phyloP scores from a whole-genome alignment of 2,888 invertebrate genomes.

The Eupithecia abbreviata region DNA sequence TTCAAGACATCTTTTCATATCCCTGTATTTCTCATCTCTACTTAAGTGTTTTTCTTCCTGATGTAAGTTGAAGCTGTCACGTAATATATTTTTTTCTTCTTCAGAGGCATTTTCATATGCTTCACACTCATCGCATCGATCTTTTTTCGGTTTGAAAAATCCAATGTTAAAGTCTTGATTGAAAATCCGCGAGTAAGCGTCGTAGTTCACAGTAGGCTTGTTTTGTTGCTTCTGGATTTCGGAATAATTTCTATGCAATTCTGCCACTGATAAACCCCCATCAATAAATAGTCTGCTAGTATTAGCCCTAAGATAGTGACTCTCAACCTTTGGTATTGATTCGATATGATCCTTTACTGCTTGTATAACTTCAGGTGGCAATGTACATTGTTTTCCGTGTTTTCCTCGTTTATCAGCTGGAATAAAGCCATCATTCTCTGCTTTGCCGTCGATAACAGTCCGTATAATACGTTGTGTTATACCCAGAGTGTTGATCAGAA shows the following conservation, averaged over 20 bases:
- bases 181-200: constrained; percentile 24
- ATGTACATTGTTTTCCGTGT: constrained; percentile 46
- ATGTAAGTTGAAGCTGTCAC: constrained; percentile 25
- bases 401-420: constrained; percentile 43
- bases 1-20: constrained; percentile 23
- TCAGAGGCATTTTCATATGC: constrained; percentile 2
- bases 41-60: constrained; percentile 41
- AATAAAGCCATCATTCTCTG: constrained; percentile 19
- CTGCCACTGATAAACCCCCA: constrained; percentile 37
- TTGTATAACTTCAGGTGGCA: constrained; percentile 43
- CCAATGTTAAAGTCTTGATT: no score
- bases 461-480: constrained; percentile 19
- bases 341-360: constrained; percentile 46
- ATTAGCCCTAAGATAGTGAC: constrained; percentile 50
- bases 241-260: constrained; percentile 47
- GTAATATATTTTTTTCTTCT: constrained; percentile 33
- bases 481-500: constrained; percentile 22
- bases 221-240: constrained; percentile 44
- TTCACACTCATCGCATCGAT: constrained; percentile 43
- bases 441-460: constrained; percentile 21
- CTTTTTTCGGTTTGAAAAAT: constrained; percentile 37
- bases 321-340: constrained; percentile 36
- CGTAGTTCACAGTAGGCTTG: constrained; percentile 46
- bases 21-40: constrained; percentile 30
- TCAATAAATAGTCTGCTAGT: constrained; percentile 51